These are phyloP conservation scores for Lasaia peninsularis DNA, from an alignment of 1,140 invertebrate species.

Conservation along the genomic window DNA sequence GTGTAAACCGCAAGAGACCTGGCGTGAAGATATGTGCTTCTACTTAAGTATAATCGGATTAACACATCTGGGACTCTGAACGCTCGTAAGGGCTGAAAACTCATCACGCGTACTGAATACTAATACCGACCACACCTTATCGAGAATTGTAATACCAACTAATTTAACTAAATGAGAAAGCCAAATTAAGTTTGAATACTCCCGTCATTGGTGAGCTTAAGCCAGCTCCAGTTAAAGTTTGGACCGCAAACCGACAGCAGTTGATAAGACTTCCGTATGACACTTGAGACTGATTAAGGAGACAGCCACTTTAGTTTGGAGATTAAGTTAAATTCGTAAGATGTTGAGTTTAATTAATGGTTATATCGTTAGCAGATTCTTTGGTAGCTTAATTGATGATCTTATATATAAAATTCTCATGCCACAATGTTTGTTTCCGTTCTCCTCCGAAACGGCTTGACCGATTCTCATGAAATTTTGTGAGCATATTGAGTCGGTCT, in stretches of 20 bases:
- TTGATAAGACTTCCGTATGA: conserved; percentile 20
- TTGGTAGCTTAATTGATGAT: too few species aligned
- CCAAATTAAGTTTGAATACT: conserved; percentile 30
- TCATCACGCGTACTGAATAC: conserved; percentile 46
- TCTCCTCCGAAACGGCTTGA: too few species aligned
- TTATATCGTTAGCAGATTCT: too few species aligned
- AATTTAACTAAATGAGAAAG: conserved; percentile 40
- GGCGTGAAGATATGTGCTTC: conserved; percentile 6
- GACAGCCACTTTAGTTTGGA: conserved; percentile 12
- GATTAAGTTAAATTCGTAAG: not conserved
- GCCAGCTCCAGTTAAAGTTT: conserved; percentile 23
- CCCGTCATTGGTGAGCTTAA: conserved; percentile 29
- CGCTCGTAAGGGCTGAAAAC: conserved; percentile 20
- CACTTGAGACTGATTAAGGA: conserved; percentile 15
- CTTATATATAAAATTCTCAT: too few species aligned
- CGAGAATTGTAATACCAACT: conserved; percentile 22
- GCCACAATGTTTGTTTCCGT: too few species aligned
- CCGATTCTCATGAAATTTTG: too few species aligned
- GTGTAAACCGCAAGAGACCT: too few species aligned
- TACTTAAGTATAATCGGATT: conserved; percentile 38
- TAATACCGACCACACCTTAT: conserved; percentile 13
- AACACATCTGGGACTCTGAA: conserved; percentile 32
- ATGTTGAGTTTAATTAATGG: not conserved
- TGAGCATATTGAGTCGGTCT: too few species aligned
- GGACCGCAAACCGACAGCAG: conserved; percentile 23